Conservation (phyloP, 2,113 vertebrate genomes). For the Pipa parva region DNA sequence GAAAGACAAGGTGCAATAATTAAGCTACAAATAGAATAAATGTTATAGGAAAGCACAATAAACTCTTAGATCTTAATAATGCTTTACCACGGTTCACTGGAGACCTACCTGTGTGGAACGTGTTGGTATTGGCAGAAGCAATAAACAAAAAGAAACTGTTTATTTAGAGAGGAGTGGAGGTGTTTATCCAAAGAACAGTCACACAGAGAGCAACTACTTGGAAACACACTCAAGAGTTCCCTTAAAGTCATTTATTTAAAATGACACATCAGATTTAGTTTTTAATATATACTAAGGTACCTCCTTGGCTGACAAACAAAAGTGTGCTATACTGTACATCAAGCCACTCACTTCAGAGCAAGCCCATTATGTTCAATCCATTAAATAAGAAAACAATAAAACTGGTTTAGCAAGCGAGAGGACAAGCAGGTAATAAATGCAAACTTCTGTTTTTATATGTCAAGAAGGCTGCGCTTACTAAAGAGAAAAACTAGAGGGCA, state of each 20-base stretch:
- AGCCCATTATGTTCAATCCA: constrained; percentile 32
- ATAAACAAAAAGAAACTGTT: constrained; percentile 52
- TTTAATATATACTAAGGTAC: constrained; percentile 35
- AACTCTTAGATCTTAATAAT: constrained; percentile 39
- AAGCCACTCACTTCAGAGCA: constrained; percentile 36
- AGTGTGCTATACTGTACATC: constrained; percentile 29
- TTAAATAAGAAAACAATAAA: constrained; percentile 44
- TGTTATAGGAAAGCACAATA: constrained; percentile 10
- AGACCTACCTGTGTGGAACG: constrained; percentile 47
- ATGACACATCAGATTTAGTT: constrained; percentile 39
- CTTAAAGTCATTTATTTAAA: constrained; percentile 51
- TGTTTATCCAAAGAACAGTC: constrained; percentile 47
- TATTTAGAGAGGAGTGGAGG: constrained; percentile 46
- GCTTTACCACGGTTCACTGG: constrained; percentile 49
- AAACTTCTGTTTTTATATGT: neutral
- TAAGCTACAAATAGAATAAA: constrained; percentile 3
- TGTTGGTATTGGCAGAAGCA: constrained; percentile 45
- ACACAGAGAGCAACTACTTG: constrained; percentile 35
- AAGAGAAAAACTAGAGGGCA: too few relatives aligned
- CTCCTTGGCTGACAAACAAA: constrained; percentile 43
- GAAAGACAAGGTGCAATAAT: constrained; percentile 2
- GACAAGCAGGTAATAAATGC: constrained; percentile 16
- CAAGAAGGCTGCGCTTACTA: neutral
- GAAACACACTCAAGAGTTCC: constrained; percentile 46
- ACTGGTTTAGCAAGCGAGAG: constrained; percentile 27